phyloP scores from a whole-genome alignment of 2,888 invertebrate species.

The Apoda limacodes region DNA sequence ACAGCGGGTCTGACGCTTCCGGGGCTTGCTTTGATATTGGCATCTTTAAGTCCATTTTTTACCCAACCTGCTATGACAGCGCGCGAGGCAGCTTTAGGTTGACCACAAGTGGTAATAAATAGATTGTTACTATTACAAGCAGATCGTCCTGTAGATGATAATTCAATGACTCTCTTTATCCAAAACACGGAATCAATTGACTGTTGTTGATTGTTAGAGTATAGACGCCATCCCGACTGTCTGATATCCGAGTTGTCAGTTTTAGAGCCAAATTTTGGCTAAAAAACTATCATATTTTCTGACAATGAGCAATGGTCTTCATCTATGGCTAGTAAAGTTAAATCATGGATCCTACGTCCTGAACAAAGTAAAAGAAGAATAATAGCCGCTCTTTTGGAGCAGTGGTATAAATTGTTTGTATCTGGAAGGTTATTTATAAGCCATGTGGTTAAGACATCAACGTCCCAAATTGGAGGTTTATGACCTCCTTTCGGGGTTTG shows the following conservation, averaged over 20 bases:
- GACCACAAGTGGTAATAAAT: conserved; percentile 18
- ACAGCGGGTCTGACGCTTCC: conserved; percentile 16
- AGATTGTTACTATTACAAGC: conserved; percentile 4
- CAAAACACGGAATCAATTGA: conserved; percentile 12
- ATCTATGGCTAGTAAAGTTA: conserved; percentile 8
- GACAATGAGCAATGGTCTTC: conserved; percentile 1
- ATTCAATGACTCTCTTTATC: conserved; percentile 6
- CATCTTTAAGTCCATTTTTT: conserved; percentile 9
- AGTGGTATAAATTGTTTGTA: conserved; percentile 1
- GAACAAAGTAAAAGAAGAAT: conserved; percentile 10
- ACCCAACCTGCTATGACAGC: conserved; percentile 19
- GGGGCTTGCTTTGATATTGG: conserved; percentile 6
- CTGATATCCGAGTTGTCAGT: conserved; percentile 7
- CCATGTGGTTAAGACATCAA: conserved; percentile 2
- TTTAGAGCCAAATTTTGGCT: conserved; percentile 16
- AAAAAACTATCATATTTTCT: conserved; percentile 3
- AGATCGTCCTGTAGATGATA: conserved; percentile 7
- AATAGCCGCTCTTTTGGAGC: conserved; percentile 4
- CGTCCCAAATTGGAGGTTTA: conserved; percentile 13
- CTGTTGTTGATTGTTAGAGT: neutral
- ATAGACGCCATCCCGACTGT: conserved; percentile 16
- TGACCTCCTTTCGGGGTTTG: conserved; percentile 4
- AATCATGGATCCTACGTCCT: conserved; percentile 12
- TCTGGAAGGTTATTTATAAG: neutral
- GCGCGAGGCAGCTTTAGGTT: conserved; percentile 15